phyloP scores from a whole-genome alignment of 2,888 invertebrate species.

The Spodoptera littoralis region DNA sequence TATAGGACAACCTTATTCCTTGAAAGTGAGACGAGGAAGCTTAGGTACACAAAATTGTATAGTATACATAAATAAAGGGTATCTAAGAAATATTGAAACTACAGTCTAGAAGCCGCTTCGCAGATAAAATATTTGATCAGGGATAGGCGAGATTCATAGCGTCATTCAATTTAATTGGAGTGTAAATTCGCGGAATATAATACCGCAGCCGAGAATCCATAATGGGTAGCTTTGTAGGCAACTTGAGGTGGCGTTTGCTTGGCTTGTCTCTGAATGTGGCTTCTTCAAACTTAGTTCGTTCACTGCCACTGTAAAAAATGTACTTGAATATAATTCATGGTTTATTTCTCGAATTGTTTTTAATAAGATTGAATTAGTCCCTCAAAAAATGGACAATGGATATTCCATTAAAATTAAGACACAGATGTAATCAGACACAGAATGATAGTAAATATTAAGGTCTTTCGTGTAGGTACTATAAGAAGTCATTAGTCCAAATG shows the following conservation, averaged over 20 bases:
- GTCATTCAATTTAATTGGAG: conserved; percentile 58
- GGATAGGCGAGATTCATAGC: conserved; percentile 47
- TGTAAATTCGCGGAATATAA: conserved; percentile 68
- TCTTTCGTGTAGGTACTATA: too few species aligned
- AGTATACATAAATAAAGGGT: conserved; percentile 52
- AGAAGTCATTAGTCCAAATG: background rate
- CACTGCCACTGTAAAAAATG: conserved; percentile 77
- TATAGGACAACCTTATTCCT: conserved; percentile 77
- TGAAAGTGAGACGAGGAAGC: conserved; percentile 79
- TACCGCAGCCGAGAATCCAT: conserved; percentile 68
- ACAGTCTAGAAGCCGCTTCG: conserved; percentile 54
- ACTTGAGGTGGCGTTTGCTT: conserved; percentile 71
- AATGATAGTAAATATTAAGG: too few species aligned
- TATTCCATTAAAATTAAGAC: too few species aligned
- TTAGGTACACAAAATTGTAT: conserved; percentile 49
- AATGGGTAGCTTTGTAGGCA: conserved; percentile 62
- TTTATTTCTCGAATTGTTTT: too few species aligned
- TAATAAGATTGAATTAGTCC: background rate
- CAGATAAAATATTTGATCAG: conserved; percentile 56
- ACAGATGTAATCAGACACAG: too few species aligned
- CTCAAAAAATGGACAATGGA: too few species aligned
- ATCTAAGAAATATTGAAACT: conserved; percentile 51
- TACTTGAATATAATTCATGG: background rate
- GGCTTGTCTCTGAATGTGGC: conserved; percentile 77
- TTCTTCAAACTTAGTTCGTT: conserved; percentile 83